These are phyloP conservation scores for Philaenus spumarius DNA, from an alignment of 1,140 invertebrate species.

Conservation along the genomic window DNA sequence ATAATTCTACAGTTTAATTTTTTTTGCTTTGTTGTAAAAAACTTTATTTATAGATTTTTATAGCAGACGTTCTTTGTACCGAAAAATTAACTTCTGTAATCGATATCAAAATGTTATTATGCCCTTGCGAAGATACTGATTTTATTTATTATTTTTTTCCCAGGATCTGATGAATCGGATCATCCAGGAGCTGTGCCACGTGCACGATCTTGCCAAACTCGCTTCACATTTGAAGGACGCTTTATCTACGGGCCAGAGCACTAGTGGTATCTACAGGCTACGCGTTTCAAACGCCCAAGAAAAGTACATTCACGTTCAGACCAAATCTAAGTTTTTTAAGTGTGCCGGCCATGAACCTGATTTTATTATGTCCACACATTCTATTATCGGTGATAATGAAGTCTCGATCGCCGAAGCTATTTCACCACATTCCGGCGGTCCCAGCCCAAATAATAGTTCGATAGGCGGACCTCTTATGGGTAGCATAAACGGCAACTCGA, in stretches of 20 bases:
- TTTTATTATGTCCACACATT: constrained; percentile 89
- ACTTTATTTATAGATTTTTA: constrained; percentile 20
- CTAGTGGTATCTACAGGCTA: constrained; percentile 70
- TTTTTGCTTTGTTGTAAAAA: too few species aligned
- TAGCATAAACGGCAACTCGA: constrained; percentile 49
- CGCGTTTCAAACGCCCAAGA: constrained; percentile 56
- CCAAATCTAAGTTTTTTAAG: constrained; percentile 79
- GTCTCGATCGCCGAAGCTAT: constrained; percentile 25
- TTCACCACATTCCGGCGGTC: constrained; percentile 5
- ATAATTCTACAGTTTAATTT: too few species aligned
- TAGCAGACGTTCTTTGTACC: too few species aligned
- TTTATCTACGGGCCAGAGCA: constrained; percentile 54
- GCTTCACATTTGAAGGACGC: constrained; percentile 68
- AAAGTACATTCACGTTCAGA: constrained; percentile 76
- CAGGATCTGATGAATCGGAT: constrained; percentile 56
- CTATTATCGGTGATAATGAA: constrained; percentile 58
- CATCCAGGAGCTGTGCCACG: constrained; percentile 72
- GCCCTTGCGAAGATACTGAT: too few species aligned
- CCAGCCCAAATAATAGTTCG: constrained; percentile 1
- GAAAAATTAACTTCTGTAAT: too few species aligned
- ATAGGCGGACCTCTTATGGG: constrained; percentile 58
- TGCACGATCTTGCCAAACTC: constrained; percentile 63
- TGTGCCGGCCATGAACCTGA: constrained; percentile 57
- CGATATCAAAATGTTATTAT: too few species aligned
- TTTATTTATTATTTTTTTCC: too few species aligned